These are phyloP conservation scores for Epirrhoe alternata DNA, from an alignment of 2,888 invertebrate species.

Conservation along the genomic window DNA sequence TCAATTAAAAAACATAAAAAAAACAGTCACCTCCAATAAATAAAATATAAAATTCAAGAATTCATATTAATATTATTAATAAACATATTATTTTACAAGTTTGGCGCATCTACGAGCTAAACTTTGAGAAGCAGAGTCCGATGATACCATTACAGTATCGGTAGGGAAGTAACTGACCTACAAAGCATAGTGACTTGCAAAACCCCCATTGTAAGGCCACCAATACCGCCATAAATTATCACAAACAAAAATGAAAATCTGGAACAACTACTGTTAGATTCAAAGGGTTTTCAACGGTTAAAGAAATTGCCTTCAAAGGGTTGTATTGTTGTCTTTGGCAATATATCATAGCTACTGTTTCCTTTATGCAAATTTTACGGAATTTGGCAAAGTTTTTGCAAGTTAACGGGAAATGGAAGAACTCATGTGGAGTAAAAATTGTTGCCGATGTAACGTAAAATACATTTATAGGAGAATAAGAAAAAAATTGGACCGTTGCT, in stretches of 20 bases:
- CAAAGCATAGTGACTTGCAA: conserved; percentile 80
- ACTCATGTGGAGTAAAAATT: conserved; percentile 3
- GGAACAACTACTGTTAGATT: conserved; percentile 70
- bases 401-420: conserved; percentile 18
- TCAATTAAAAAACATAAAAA: too few species aligned
- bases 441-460: not conserved
- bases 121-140: conserved; percentile 59
- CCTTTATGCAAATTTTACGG: conserved; percentile 36
- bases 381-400: conserved; percentile 29
- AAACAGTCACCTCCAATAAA: too few species aligned
- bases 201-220: conserved; percentile 62
- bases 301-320: conserved; percentile 55
- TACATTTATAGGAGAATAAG: not conserved
- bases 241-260: conserved; percentile 56
- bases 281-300: conserved; percentile 48
- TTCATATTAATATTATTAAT: too few species aligned
- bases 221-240: conserved; percentile 76
- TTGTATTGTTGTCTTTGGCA: conserved; percentile 56
- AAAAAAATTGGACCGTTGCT: too few species aligned
- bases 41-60: too few species aligned
- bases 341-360: conserved; percentile 55
- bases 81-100: too few species aligned
- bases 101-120: not conserved
- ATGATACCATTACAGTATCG: conserved; percentile 57
- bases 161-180: conserved; percentile 74